Evolutionary conservation across 2,888 invertebrate genomes (phyloP).

Genomic region (Drosophila mettleri): DNA sequence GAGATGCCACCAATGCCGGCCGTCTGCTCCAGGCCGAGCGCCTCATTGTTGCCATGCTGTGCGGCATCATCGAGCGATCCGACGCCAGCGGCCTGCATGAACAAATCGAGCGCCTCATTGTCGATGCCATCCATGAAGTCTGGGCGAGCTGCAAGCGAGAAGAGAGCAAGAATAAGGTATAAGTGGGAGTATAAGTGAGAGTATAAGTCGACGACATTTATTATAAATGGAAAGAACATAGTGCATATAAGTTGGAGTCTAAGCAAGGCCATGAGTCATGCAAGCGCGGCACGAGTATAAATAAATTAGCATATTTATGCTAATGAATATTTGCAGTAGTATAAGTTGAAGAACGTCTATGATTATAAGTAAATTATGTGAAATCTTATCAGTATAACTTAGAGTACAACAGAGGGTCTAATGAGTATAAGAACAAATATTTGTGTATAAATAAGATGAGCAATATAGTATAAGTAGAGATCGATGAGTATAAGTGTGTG

Average conservation of each 20-base stretch:
- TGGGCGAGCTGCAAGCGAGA: conserved; percentile 88
- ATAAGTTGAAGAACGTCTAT: neutral
- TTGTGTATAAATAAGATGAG: neutral
- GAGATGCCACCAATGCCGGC: conserved; percentile 33
- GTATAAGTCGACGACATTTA: neutral
- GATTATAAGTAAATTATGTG: neutral
- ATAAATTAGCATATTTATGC: neutral
- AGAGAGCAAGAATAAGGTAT: neutral
- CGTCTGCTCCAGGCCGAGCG: conserved; percentile 17
- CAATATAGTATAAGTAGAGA: neutral
- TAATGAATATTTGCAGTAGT: neutral
- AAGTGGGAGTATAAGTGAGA: neutral
- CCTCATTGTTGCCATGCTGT: conserved; percentile 49
- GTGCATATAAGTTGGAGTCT: neutral
- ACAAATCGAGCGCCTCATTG: conserved; percentile 93
- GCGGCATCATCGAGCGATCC: conserved; percentile 66
- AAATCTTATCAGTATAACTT: no score
- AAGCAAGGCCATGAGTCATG: neutral
- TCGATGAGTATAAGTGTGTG: neutral
- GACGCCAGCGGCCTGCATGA: conserved; percentile 89
- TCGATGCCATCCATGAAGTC: conserved; percentile 94
- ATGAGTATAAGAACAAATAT: neutral
- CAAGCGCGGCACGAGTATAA: no score
- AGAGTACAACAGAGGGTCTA: neutral
- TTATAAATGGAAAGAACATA: neutral